phyloP scores from a whole-genome alignment of 2,888 invertebrate species.

The Dasysyrphus tricinctus region DNA sequence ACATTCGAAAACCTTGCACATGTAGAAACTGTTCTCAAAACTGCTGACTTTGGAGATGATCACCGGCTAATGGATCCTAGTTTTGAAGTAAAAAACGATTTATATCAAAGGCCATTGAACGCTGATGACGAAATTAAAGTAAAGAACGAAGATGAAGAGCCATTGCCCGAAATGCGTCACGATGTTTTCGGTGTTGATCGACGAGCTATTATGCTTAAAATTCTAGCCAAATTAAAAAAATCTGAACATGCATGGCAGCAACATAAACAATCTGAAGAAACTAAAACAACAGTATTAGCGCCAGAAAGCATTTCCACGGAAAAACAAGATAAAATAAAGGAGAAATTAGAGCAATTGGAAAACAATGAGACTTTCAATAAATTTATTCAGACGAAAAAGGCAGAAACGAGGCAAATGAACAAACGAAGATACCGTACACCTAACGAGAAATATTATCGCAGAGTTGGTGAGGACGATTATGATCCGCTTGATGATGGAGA shows the following conservation, averaged over 20 bases:
- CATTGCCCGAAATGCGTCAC: conserved; percentile 88
- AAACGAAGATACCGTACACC: conserved; percentile 75
- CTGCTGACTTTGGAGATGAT: conserved; percentile 89
- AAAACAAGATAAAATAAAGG: conserved; percentile 32
- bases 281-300: background rate
- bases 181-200: conserved; percentile 89
- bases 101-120: conserved; percentile 25
- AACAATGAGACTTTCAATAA: conserved; percentile 76
- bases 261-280: conserved; percentile 11
- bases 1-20: conserved; percentile 85
- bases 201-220: conserved; percentile 86
- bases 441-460: conserved; percentile 45
- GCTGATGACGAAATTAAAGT: conserved; percentile 60
- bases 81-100: conserved; percentile 78
- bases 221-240: conserved; percentile 84
- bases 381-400: conserved; percentile 19
- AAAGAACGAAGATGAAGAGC: conserved; percentile 78
- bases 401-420: conserved; percentile 77
- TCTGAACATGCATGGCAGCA: conserved; percentile 85
- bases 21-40: conserved; percentile 86
- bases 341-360: conserved; percentile 55
- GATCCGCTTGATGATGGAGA: conserved; percentile 77
- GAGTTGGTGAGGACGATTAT: conserved; percentile 43
- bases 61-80: conserved; percentile 83
- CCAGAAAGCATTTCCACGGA: background rate